Evolutionary conservation across 2,113 vertebrate species (phyloP), one percentile per base, ranked within the genome.

Genomic region (Donacobius atricapilla): DNA sequence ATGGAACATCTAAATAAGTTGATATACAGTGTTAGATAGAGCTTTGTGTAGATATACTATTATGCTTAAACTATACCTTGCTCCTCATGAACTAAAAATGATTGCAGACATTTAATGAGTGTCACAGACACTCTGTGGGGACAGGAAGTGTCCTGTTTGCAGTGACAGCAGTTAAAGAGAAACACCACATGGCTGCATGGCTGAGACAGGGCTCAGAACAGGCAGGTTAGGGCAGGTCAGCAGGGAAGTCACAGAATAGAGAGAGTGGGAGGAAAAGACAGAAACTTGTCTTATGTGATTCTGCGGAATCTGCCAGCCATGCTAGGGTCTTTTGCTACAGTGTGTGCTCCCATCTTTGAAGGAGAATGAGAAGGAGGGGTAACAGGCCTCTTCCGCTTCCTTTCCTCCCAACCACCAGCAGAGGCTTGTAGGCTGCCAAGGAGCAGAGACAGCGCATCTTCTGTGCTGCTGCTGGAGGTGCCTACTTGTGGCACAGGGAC

Each of bases 241-340:
- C 18, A 33, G 75, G 27, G 33, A 66, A 60, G 22, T 15, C 24
- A 31, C 42, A 24, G 18, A 0, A 0, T 8, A 37, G 48, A 61
- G 64, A 53, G n/a, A 19, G 69, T 11, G 60, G 68, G 13, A 72
- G 27, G 33, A 40, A 37, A 72, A 57, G 42, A 15, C 23, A 70
- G 31, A 48, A 73, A 15, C 16, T 81, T 48, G n/a, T 73, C 11
- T 60, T 42, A 15, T 0, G 6, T 50, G 13, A 25, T 30, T 56
- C 50, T 54, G 15, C 63, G 44, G 20, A 42, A 33, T 45, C 13
- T 23, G 35, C 17, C 42, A 79, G 23, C 10, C 42, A 10, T 12
- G 6, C 5, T 2, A 28, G 39, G 14, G 21, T 83, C 40, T 80
- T 86, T 23, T 3, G 1, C 23, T 50, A 13, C 9, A 24, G 21